Percentiles rank a stretch among this genome's conserved stretches.
These are phyloP conservation scores for Cotesia typhae DNA, from an alignment of 1,140 invertebrate genomes.

Conservation along the genomic window DNA sequence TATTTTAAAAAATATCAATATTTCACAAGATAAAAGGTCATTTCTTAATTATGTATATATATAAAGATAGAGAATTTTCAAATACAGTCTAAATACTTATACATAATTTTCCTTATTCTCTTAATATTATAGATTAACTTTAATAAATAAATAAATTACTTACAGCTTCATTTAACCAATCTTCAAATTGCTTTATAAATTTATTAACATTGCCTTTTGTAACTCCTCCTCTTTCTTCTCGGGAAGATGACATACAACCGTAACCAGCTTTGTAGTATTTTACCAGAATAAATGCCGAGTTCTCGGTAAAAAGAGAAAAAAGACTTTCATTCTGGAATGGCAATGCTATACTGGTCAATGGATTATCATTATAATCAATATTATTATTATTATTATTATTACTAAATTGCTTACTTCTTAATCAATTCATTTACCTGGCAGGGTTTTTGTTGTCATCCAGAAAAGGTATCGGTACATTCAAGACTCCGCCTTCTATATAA, in stretches of 20 bases:
- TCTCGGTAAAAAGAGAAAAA: slow-evolving; percentile 64
- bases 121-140: not conserved
- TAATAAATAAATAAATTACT: not conserved
- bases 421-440: slow-evolving; percentile 49
- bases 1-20: too few relatives aligned
- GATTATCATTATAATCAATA: slow-evolving; percentile 25
- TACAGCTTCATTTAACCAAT: slow-evolving; percentile 54
- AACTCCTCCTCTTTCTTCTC: slow-evolving; percentile 13
- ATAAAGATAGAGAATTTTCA: too few relatives aligned
- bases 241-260: slow-evolving; percentile 62
- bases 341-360: slow-evolving; percentile 60
- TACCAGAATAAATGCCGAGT: slow-evolving; percentile 66
- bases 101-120: too few relatives aligned
- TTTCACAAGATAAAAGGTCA: too few relatives aligned
- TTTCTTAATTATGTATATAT: too few relatives aligned
- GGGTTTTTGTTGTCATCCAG: slow-evolving; percentile 62
- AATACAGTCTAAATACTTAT: too few relatives aligned
- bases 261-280: slow-evolving; percentile 68
- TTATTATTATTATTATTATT: not conserved
- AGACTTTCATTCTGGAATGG: slow-evolving; percentile 64
- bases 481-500: slow-evolving; percentile 7
- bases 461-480: slow-evolving; percentile 61
- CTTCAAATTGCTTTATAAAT: slow-evolving; percentile 68
- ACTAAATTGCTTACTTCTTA: too few relatives aligned
- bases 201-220: slow-evolving; percentile 56